Evolutionary conservation across 2,888 invertebrate genomes (phyloP).

Genomic region (Argynnis bischoffii): DNA sequence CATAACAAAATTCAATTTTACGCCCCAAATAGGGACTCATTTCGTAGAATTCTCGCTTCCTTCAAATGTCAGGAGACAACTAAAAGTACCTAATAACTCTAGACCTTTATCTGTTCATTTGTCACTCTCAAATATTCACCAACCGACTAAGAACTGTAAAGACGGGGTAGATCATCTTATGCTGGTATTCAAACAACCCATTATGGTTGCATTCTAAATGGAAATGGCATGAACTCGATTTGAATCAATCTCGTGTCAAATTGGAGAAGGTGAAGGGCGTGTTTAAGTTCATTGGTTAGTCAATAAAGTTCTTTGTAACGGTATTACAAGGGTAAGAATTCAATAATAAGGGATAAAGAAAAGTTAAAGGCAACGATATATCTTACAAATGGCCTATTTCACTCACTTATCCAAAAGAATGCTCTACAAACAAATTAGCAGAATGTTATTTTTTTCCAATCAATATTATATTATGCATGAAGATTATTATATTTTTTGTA

Average conservation of each 20-base stretch:
- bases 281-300: slow-evolving; percentile 35
- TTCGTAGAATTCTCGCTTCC: slow-evolving; percentile 68
- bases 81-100: slow-evolving; percentile 57
- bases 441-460: too few relatives aligned
- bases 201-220: slow-evolving; percentile 74
- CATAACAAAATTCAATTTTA: slow-evolving; percentile 82
- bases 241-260: slow-evolving; percentile 78
- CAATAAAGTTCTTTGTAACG: slow-evolving; percentile 38
- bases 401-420: not conserved
- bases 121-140: slow-evolving; percentile 40
- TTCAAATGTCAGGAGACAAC: slow-evolving; percentile 75
- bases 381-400: not conserved
- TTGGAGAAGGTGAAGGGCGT: slow-evolving; percentile 54
- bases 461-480: too few relatives aligned
- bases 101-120: slow-evolving; percentile 58
- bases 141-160: slow-evolving; percentile 28
- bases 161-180: slow-evolving; percentile 54
- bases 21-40: slow-evolving; percentile 76
- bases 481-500: too few relatives aligned
- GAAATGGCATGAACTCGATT: slow-evolving; percentile 67
- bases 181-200: slow-evolving; percentile 61
- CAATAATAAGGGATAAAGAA: not conserved
- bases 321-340: slow-evolving; percentile 11
- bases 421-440: too few relatives aligned
- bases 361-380: not conserved